These are phyloP conservation scores for Rotaria macrura DNA, from an alignment of 2,888 invertebrate genomes.

Conservation along the genomic window DNA sequence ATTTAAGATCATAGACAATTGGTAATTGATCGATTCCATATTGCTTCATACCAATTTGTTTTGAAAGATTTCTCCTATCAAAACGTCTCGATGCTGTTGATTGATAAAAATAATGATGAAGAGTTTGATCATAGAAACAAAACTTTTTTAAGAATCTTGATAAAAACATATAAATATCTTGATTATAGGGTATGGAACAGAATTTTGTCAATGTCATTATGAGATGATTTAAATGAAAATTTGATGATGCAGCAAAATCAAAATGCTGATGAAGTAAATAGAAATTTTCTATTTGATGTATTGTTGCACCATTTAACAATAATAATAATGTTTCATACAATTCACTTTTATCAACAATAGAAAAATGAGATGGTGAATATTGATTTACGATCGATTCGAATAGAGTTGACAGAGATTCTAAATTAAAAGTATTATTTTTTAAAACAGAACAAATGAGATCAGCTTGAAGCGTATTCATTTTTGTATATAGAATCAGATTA, in stretches of 20 bases:
- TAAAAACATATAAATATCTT: neutral
- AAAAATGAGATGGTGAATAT: neutral
- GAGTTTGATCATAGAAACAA: neutral
- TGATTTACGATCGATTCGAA: neutral
- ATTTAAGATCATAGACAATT: neutral
- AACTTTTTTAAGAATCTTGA: neutral
- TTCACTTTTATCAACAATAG: neutral
- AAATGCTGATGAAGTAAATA: constrained; percentile 17
- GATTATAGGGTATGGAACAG: neutral
- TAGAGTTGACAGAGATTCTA: neutral
- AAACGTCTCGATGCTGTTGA: neutral
- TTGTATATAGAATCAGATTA: no score
- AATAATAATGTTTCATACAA: neutral
- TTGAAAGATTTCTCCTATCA: neutral
- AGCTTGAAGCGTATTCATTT: no score
- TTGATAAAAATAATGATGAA: neutral
- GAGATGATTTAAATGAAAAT: neutral
- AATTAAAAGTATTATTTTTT: neutral
- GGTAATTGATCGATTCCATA: constrained; percentile 17
- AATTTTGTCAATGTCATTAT: neutral
- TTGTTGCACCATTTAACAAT: neutral
- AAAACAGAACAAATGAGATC: no score
- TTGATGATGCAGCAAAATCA: neutral
- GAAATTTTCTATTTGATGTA: neutral
- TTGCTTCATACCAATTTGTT: neutral